A percentile compares a stretch with the other conserved stretches of the same genome.
phyloP scores from a whole-genome alignment of 2,888 invertebrate species.

The Trissolcus japonicus region DNA sequence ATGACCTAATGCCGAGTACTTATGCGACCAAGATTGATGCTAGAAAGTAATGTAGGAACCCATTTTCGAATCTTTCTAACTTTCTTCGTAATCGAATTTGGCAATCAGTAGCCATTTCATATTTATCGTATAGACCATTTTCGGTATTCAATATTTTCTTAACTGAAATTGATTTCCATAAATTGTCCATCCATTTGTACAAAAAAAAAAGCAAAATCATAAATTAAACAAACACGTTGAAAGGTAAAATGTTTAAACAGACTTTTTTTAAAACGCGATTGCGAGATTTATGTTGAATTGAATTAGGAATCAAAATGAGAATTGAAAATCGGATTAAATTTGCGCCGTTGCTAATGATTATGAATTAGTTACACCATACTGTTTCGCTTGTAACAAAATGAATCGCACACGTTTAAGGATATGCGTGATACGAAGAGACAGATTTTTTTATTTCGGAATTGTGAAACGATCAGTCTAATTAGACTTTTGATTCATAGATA shows the following conservation, averaged over 20 bases:
- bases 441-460: conserved; percentile 11
- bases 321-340: too few relatives aligned
- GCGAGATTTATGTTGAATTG: conserved; percentile 2
- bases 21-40: conserved; percentile 34
- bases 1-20: conserved; percentile 22
- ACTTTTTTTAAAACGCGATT: neutral
- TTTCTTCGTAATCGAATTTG: conserved; percentile 13
- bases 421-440: conserved; percentile 14
- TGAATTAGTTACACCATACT: too few relatives aligned
- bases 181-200: neutral
- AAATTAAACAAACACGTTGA: neutral
- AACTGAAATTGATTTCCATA: neutral
- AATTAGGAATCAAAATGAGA: neutral
- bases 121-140: conserved; percentile 1
- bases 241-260: neutral
- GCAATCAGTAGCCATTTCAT: conserved; percentile 12
- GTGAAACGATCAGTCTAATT: conserved; percentile 23
- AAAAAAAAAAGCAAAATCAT: too few relatives aligned
- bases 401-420: conserved; percentile 16
- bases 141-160: neutral
- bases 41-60: conserved; percentile 19
- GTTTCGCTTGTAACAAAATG: conserved; percentile 1
- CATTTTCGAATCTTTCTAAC: conserved; percentile 15
- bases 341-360: too few relatives aligned
- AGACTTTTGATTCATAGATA: conserved; percentile 31